Evolutionary conservation across 2,888 invertebrate genomes (phyloP).

Genomic region (Yponomeuta evonymella): DNA sequence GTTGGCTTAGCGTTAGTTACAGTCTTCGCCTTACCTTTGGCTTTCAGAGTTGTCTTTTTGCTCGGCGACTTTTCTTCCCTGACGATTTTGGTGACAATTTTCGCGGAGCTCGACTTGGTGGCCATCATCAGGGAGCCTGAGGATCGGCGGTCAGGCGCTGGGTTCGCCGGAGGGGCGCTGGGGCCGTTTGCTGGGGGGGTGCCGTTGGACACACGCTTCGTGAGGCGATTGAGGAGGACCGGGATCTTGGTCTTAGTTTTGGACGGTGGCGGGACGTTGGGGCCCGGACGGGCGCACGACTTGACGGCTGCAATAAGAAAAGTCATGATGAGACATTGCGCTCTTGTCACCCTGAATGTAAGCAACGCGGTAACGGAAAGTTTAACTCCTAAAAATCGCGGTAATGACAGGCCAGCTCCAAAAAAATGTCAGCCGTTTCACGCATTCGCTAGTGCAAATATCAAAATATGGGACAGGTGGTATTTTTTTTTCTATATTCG

Average conservation of each 20-base stretch:
- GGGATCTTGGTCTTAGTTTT: slow-evolving; percentile 51
- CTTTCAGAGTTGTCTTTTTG: background rate
- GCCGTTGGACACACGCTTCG: background rate
- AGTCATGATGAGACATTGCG: background rate
- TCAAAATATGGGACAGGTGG: too few relatives aligned
- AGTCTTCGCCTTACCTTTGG: slow-evolving; percentile 12
- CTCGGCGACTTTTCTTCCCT: background rate
- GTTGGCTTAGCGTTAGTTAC: background rate
- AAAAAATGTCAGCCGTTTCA: too few relatives aligned
- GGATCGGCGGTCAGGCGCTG: slow-evolving; percentile 32
- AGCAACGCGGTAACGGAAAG: too few relatives aligned
- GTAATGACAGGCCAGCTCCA: too few relatives aligned
- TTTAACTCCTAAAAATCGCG: too few relatives aligned
- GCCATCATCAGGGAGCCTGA: slow-evolving; percentile 69
- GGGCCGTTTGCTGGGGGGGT: background rate
- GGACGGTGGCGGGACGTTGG: background rate
- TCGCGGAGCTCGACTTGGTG: slow-evolving; percentile 77
- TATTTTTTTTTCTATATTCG: too few relatives aligned
- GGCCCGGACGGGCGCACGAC: slow-evolving; percentile 28
- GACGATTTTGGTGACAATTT: slow-evolving; percentile 45
- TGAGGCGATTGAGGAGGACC: slow-evolving; percentile 36
- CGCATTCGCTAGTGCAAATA: too few relatives aligned
- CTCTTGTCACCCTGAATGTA: too few relatives aligned
- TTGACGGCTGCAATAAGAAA: slow-evolving; percentile 36
- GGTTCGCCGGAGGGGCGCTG: background rate